Evolutionary conservation across 2,888 invertebrate genomes (phyloP).

Genomic region (Agapostemon virescens): DNA sequence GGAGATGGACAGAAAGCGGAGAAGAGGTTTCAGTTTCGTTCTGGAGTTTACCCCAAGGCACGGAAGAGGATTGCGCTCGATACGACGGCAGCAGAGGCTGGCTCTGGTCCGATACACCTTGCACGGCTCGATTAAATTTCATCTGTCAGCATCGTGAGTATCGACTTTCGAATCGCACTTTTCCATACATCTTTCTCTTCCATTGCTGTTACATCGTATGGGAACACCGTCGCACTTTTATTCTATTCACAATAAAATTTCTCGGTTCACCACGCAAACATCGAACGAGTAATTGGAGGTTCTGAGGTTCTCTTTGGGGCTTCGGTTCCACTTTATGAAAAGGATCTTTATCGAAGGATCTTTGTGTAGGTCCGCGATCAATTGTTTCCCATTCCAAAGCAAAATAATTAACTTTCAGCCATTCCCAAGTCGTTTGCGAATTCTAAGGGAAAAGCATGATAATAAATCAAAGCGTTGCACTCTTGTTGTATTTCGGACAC

Average conservation of each 20-base stretch:
- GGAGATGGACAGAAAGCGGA: constrained; percentile 93
- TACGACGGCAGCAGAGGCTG: constrained; percentile 96
- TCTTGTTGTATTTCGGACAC: too few relatives aligned
- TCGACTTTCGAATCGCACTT: constrained; percentile 44
- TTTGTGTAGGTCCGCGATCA: too few relatives aligned
- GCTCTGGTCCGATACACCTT: constrained; percentile 97
- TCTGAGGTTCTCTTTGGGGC: neutral
- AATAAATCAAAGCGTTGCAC: too few relatives aligned
- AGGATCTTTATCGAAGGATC: too few relatives aligned
- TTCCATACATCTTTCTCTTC: constrained; percentile 13
- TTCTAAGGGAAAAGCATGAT: too few relatives aligned
- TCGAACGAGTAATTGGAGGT: neutral
- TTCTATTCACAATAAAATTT: neutral
- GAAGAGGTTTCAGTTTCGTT: constrained; percentile 94
- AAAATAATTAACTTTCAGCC: too few relatives aligned
- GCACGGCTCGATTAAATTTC: constrained; percentile 90
- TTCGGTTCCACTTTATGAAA: too few relatives aligned
- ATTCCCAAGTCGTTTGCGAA: too few relatives aligned
- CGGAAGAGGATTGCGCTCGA: constrained; percentile 91
- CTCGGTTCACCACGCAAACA: neutral
- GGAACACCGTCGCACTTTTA: neutral
- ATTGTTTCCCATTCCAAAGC: too few relatives aligned
- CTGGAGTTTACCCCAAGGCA: constrained; percentile 92
- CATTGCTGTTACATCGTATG: constrained; percentile 21
- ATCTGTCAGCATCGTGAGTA: constrained; percentile 96